Base-by-base conservation (phyloP, 2,797 vertebrate genomes). In the Antrozous pallidus region DNA sequence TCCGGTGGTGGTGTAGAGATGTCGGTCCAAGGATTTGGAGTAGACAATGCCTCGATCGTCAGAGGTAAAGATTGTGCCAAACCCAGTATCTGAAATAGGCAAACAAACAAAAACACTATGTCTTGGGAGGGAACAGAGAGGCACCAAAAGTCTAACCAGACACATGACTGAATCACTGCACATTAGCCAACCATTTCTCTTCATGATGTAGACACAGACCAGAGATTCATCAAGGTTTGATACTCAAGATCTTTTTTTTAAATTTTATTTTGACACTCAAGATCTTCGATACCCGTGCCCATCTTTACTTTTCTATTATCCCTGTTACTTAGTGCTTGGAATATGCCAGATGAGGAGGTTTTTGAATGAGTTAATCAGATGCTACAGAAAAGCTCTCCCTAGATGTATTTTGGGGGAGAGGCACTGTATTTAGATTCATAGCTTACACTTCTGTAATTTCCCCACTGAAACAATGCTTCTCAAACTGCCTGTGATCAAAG, bases 1-100 rank as follows among this genome's bases (percentile, higher is more conserved):
- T 0, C 99, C 99, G 0, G 99, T 99, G 82, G 98, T 98, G 42
- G 99, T 99, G 70, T 99, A 99, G 82, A 99, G 99, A 96, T 99
- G 99, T 13, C 98, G 98, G 97, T 99, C 99, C 97, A 99, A 95
- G 83, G 99, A 99, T 96, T 99, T 99, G 49, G 99, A 99, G 97
- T 99, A 99, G 36, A 99, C 98, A 22, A 99, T 98, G 63, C 99
- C 99, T 3, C 99, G 98, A 96, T 99, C 99, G 3, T 99, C 99
- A 0, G 99, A 99, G 54, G 98, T 99, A 80, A 99, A 99, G 97
- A 99, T 98, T 94, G 99, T 99, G 63, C 99, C 99, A 90, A 98
- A 98, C 1, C 99, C 99, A 0, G 98, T 98, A 96, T 99, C 99
- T 99, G 97, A 42, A 51, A 69, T 33, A 93, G 82, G 69, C 12